A percentile compares a stretch with the other conserved stretches of the same genome.
Evolutionary conservation across 2,888 invertebrate species (phyloP).

Genomic region (Acrobasis consociella): DNA sequence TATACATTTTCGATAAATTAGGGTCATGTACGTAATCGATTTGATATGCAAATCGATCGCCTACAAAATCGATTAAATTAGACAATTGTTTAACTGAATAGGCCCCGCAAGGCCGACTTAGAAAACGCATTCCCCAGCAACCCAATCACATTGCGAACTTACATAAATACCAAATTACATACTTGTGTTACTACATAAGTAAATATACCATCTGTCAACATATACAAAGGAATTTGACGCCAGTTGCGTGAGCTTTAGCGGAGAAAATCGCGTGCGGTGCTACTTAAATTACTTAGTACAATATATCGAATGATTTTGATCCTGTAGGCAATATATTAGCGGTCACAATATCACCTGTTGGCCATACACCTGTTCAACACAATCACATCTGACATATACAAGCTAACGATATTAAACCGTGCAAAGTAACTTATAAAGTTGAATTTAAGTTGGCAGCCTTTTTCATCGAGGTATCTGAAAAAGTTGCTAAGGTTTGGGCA

Average conservation of each 20-base stretch:
- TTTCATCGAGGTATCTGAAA: conserved; percentile 3
- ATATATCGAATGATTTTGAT: conserved; percentile 72
- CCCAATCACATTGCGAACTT: conserved; percentile 47
- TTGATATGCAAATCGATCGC: conserved; percentile 17
- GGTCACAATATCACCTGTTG: conserved; percentile 79
- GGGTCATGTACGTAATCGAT: conserved; percentile 18
- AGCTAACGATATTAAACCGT: conserved; percentile 41
- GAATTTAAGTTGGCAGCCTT: neutral
- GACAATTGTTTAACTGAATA: conserved; percentile 20
- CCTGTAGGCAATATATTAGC: conserved; percentile 74
- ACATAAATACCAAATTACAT: conserved; percentile 49
- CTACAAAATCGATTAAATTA: conserved; percentile 19
- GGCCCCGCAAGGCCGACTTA: conserved; percentile 33
- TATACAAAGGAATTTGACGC: conserved; percentile 34
- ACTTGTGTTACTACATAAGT: conserved; percentile 40
- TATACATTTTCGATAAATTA: conserved; percentile 16
- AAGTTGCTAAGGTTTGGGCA: conserved; percentile 40
- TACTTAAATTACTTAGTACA: conserved; percentile 53
- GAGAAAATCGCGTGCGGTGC: conserved; percentile 31
- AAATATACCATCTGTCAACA: conserved; percentile 54
- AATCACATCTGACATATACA: conserved; percentile 71
- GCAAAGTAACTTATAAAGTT: conserved; percentile 31
- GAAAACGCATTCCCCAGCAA: conserved; percentile 44
- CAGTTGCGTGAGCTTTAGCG: conserved; percentile 32
- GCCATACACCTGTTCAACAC: conserved; percentile 72